A percentile compares a stretch with the other conserved stretches of the same genome.
phyloP scores from a whole-genome alignment of 2,113 vertebrate genomes.

The Tretioscincus oriximinensis region DNA sequence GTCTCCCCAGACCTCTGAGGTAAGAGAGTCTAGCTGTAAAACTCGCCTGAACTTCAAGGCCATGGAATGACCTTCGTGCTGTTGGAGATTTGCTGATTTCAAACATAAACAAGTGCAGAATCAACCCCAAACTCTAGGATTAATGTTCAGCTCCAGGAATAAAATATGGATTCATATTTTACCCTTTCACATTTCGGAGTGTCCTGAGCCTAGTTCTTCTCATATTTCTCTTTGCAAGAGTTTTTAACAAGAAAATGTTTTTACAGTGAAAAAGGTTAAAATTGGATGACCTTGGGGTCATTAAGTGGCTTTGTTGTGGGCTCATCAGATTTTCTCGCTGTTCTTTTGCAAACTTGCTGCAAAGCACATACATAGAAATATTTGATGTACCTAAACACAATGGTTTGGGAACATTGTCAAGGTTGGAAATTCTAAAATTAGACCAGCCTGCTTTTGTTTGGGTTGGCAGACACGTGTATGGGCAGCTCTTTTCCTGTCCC shows the following conservation, averaged over 20 bases:
- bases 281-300: conserved; percentile 19
- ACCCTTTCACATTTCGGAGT: too few relatives aligned
- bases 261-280: conserved; percentile 48
- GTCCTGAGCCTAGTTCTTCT: neutral
- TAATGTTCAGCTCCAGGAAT: too few relatives aligned
- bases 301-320: neutral
- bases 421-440: neutral
- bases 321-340: neutral
- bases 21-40: too few relatives aligned
- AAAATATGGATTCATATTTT: too few relatives aligned
- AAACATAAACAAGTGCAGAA: too few relatives aligned
- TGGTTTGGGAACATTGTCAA: neutral
- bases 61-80: too few relatives aligned
- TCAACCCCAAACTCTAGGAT: too few relatives aligned
- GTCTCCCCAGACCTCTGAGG: too few relatives aligned
- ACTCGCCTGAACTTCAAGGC: too few relatives aligned
- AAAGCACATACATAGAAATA: neutral
- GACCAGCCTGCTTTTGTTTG: neutral
- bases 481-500: neutral
- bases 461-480: neutral
- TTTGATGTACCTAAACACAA: fast-evolving
- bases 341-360: conserved; percentile 13
- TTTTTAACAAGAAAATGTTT: conserved; percentile 47
- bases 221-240: conserved; percentile 8
- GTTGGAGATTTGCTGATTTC: too few relatives aligned